Evolutionary conservation across 2,888 invertebrate genomes (phyloP).

Genomic region (Drosophila macrospina): DNA sequence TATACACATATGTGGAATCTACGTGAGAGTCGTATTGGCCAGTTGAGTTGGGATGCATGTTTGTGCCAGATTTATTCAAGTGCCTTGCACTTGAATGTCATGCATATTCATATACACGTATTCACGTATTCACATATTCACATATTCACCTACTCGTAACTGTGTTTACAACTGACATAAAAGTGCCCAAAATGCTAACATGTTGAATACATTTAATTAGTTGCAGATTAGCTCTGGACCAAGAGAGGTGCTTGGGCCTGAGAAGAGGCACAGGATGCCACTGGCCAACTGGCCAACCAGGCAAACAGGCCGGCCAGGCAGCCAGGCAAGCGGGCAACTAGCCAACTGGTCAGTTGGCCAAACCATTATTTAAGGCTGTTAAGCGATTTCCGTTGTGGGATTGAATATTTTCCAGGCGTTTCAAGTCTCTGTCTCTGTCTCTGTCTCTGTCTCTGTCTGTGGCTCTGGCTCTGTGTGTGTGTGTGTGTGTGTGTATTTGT

Average conservation of each 20-base stretch:
- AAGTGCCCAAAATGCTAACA: constrained; percentile 38
- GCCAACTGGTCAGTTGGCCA: constrained; percentile 10
- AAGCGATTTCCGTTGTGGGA: constrained; percentile 72
- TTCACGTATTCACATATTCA: background rate
- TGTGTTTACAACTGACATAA: constrained; percentile 50
- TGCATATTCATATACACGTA: constrained; percentile 5
- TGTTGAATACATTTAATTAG: constrained; percentile 58
- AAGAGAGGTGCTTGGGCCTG: constrained; percentile 14
- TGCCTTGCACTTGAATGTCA: background rate
- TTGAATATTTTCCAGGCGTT: constrained; percentile 65
- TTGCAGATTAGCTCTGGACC: constrained; percentile 22
- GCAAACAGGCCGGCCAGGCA: background rate
- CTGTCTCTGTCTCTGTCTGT: background rate
- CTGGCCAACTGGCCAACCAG: constrained; percentile 4
- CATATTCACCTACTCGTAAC: constrained; percentile 15
- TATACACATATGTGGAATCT: background rate
- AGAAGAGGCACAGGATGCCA: constrained; percentile 22
- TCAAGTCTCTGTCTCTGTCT: background rate
- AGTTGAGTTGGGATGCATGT: background rate
- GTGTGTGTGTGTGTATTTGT: background rate
- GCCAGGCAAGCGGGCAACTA: background rate
- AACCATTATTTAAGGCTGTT: constrained; percentile 64
- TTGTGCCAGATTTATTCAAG: constrained; percentile 1
- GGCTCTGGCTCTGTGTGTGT: background rate
- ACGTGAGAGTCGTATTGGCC: background rate